phyloP scores from a whole-genome alignment of 2,888 invertebrate species.

The Cremastinae sp. region DNA sequence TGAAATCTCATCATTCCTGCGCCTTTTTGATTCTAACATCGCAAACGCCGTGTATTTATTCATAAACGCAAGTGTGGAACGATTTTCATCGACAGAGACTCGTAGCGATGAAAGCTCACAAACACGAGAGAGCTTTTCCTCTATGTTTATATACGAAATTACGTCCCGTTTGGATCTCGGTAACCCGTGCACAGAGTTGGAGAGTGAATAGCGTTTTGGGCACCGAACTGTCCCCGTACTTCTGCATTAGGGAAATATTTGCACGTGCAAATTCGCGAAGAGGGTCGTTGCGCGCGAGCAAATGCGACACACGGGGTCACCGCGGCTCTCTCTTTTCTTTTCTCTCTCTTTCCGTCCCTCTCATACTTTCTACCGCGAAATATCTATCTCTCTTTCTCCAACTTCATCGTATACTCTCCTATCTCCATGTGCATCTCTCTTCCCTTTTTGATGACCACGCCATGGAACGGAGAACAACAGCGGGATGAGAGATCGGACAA shows the following conservation, averaged over 20 bases:
- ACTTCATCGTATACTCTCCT: neutral
- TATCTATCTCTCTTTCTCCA: slow-evolving; percentile 32
- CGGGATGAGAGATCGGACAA: slow-evolving; percentile 34
- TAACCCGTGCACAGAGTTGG: slow-evolving; percentile 36
- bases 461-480: slow-evolving; percentile 31
- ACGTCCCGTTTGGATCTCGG: slow-evolving; percentile 33
- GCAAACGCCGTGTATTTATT: neutral
- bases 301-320: slow-evolving; percentile 17
- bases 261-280: slow-evolving; percentile 68
- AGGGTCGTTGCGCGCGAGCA: slow-evolving; percentile 41
- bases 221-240: slow-evolving; percentile 20
- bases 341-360: slow-evolving; percentile 23
- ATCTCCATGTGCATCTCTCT: too few species aligned
- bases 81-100: slow-evolving; percentile 19
- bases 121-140: slow-evolving; percentile 12
- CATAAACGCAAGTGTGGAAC: slow-evolving; percentile 1
- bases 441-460: slow-evolving; percentile 68
- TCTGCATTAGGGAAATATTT: slow-evolving; percentile 70
- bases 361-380: slow-evolving; percentile 1
- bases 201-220: slow-evolving; percentile 39
- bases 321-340: slow-evolving; percentile 19
- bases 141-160: slow-evolving; percentile 2
- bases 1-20: too few species aligned
- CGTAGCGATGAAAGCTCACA: slow-evolving; percentile 20
- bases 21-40: too few species aligned